Conservation (phyloP, 1,140 invertebrate genomes). For the Calliphora vicina region DNA sequence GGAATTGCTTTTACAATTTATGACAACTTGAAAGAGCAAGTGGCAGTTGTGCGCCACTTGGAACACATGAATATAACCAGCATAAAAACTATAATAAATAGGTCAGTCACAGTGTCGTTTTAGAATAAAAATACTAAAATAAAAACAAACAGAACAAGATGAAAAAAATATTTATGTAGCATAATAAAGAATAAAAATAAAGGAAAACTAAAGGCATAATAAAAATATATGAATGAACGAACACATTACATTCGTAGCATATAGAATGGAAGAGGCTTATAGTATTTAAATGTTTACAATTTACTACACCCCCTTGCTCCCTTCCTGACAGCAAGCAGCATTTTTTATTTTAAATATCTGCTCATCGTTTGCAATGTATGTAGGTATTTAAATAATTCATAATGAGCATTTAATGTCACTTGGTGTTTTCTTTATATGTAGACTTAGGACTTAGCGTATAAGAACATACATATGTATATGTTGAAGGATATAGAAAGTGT, state of each 20-base stretch:
- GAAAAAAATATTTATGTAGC: not conserved
- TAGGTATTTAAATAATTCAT: not conserved
- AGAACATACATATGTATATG: too few species aligned
- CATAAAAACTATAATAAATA: conserved; percentile 3
- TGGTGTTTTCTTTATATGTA: not conserved
- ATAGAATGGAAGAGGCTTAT: not conserved
- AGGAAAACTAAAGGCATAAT: not conserved
- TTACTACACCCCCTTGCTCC: not conserved
- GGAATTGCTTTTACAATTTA: not conserved
- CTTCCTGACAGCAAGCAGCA: not conserved
- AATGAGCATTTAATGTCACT: conserved; percentile 1
- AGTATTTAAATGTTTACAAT: conserved; percentile 10
- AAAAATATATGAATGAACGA: not conserved
- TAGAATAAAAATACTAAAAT: conserved; percentile 9
- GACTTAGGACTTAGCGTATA: too few species aligned
- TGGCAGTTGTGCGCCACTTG: conserved; percentile 11
- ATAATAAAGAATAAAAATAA: not conserved
- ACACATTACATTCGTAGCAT: not conserved
- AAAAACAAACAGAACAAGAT: not conserved
- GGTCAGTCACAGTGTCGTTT: conserved; percentile 15
- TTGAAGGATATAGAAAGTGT: too few species aligned
- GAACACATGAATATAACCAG: conserved; percentile 12
- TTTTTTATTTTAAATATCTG: not conserved
- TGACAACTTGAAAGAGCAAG: conserved; percentile 15
- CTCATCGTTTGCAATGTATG: not conserved